phyloP scores from a whole-genome alignment of 2,113 vertebrate species.

The Ploceus nigricollis region DNA sequence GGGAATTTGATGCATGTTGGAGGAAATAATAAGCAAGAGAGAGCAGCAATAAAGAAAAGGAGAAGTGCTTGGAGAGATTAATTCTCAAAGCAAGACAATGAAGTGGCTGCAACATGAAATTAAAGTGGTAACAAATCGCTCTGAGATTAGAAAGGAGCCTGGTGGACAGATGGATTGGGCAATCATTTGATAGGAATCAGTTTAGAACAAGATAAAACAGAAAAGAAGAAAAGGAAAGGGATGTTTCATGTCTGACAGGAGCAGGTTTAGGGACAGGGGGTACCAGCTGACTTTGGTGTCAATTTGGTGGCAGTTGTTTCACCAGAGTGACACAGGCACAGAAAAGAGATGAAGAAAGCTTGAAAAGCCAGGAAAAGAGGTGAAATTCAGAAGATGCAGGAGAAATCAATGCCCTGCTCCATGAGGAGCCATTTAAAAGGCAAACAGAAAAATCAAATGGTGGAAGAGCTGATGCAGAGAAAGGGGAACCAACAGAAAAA shows the following conservation, averaged over 20 bases:
- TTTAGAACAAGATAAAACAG: background rate
- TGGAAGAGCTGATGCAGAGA: background rate
- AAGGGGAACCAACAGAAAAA: background rate
- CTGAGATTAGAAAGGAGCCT: background rate
- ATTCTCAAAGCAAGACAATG: background rate
- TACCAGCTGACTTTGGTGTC: background rate
- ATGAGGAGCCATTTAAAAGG: background rate
- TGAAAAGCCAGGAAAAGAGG: background rate
- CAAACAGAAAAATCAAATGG: background rate
- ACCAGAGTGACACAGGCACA: background rate
- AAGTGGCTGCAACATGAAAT: background rate
- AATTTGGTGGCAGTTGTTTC: background rate
- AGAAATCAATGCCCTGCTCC: background rate
- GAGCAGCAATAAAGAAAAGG: slow-evolving; percentile 3
- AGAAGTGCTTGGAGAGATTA: background rate
- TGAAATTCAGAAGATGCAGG: background rate
- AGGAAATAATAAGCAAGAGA: background rate
- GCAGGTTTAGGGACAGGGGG: background rate
- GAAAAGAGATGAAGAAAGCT: background rate
- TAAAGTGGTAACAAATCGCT: background rate
- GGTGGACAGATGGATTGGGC: slow-evolving; percentile 17
- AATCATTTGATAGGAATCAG: slow-evolving; percentile 55
- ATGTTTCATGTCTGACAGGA: background rate
- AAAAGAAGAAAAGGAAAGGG: background rate
- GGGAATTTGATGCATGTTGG: background rate